Percentiles rank a stretch among this genome's conserved stretches.
phyloP scores from a whole-genome alignment of 2,113 vertebrate species.

The Labrus mixtus region DNA sequence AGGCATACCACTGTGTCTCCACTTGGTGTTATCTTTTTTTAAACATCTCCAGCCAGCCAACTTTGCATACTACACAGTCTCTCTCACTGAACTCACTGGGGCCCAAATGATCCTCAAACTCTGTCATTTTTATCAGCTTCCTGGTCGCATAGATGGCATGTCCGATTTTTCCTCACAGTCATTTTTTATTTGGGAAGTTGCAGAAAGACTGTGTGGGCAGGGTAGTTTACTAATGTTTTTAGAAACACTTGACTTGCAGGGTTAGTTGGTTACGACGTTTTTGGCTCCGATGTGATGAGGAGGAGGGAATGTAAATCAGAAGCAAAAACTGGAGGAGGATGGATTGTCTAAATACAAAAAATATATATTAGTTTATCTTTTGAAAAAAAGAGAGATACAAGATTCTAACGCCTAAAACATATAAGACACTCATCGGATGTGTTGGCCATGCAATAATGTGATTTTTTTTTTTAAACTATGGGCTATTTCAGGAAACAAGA shows the following conservation, averaged over 20 bases:
- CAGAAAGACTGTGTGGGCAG: conserved; percentile 64
- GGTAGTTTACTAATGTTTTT: conserved; percentile 66
- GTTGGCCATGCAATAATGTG: too few relatives aligned
- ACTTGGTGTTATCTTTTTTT: conserved; percentile 23
- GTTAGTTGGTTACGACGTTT: conserved; percentile 62
- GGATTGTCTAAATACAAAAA: conserved; percentile 19
- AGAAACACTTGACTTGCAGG: conserved; percentile 63
- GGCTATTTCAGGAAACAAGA: too few relatives aligned
- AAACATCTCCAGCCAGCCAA: conserved; percentile 23
- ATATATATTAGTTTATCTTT: neutral
- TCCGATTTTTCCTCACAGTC: conserved; percentile 48
- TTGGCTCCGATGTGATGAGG: conserved; percentile 44
- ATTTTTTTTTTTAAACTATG: too few relatives aligned
- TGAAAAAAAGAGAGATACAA: neutral
- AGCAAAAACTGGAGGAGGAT: conserved; percentile 31
- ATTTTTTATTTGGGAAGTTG: conserved; percentile 46
- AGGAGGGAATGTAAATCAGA: conserved; percentile 62
- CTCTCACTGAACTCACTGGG: conserved; percentile 60
- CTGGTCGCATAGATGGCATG: conserved; percentile 25
- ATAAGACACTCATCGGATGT: too few relatives aligned
- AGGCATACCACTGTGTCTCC: conserved; percentile 47
- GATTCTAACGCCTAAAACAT: neutral
- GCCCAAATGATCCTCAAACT: conserved; percentile 35
- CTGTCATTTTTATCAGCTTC: conserved; percentile 33
- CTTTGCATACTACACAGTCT: conserved; percentile 31